Evolutionary conservation across 2,888 invertebrate genomes (phyloP), one percentile per base, ranked within the genome.

Genomic region (Fissipunctia ypsillon): DNA sequence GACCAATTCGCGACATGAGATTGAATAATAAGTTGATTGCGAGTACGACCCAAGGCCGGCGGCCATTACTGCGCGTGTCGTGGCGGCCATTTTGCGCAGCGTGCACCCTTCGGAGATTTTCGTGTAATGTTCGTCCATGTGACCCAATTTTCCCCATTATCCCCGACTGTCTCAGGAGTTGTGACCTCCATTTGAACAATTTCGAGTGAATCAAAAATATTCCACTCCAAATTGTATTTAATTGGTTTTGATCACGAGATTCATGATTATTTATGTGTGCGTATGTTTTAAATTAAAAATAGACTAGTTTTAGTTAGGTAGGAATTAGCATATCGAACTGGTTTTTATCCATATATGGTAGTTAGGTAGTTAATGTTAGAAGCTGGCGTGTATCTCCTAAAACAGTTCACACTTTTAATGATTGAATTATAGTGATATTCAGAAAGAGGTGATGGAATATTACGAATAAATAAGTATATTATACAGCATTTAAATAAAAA

Each of bases 11-110:
- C 95, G 94, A 96, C 94, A 95, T 94, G 95, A 95, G 96, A 96
- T 96, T 96, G 96, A 96, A 96, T 96, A 96, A 95, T 95, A 95
- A 94, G 94, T 94, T 95, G 95, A 95, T 95, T 94, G 95, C 94
- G 92, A 93, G 91, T 93, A 90, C 91, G 88, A 87, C 90, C 92
- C 95, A 95, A 95, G 95, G 96, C 95, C 95, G 93, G 91, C 91
- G 84, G 94, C 94, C 94, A 95, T 95, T 93, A 90, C 92, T 90
- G 91, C 90, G 90, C 88, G 91, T 90, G 89, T 89, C 88, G 84
- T 87, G 89, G 92, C 93, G 86, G 95, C 94, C 95, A 95, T 95
- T 93, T 95, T 94, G 94, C 87, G 87, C 87, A 88, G 89, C 89
- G 89, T 92, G 91, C 90, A 90, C 86, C 88, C 89, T 88, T 87